A percentile compares a stretch with the other conserved stretches of the same genome.
Conservation (phyloP, 2,888 invertebrate genomes). For the Agrochola macilenta region DNA sequence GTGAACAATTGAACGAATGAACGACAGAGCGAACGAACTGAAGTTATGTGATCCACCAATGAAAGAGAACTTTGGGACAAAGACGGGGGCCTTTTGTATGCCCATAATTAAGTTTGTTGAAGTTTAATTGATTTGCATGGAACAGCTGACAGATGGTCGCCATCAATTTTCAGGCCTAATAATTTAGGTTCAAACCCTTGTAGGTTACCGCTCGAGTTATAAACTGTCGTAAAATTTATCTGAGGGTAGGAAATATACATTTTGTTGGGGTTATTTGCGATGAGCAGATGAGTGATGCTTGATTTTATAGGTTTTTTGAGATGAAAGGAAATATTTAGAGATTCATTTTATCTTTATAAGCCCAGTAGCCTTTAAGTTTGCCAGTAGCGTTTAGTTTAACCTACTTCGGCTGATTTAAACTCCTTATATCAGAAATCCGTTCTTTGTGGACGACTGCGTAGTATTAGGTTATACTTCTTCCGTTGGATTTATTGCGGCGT, state of each 20-base stretch:
- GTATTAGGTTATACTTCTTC: neutral
- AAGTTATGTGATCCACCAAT: constrained; percentile 67
- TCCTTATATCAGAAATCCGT: neutral
- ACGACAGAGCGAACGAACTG: constrained; percentile 54
- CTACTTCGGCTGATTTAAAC: neutral
- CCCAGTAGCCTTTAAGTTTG: neutral
- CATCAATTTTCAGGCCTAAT: constrained; percentile 64
- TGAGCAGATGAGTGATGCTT: constrained; percentile 13
- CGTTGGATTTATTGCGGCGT: neutral
- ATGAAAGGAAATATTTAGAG: constrained; percentile 1
- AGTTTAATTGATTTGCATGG: constrained; percentile 73
- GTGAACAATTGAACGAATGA: constrained; percentile 58
- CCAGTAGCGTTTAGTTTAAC: neutral
- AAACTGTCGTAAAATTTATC: constrained; percentile 58
- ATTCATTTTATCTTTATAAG: neutral
- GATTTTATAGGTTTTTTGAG: constrained; percentile 24
- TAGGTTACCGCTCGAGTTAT: constrained; percentile 54
- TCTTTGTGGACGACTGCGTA: neutral
- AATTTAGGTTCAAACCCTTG: constrained; percentile 63
- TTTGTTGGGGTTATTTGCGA: constrained; percentile 28
- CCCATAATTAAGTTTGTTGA: constrained; percentile 71
- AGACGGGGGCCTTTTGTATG: constrained; percentile 69
- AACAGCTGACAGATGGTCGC: constrained; percentile 62
- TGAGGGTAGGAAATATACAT: constrained; percentile 45
- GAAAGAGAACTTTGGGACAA: constrained; percentile 67